Conservation (phyloP, 2,888 invertebrate species). For the Frankliniella intonsa region DNA sequence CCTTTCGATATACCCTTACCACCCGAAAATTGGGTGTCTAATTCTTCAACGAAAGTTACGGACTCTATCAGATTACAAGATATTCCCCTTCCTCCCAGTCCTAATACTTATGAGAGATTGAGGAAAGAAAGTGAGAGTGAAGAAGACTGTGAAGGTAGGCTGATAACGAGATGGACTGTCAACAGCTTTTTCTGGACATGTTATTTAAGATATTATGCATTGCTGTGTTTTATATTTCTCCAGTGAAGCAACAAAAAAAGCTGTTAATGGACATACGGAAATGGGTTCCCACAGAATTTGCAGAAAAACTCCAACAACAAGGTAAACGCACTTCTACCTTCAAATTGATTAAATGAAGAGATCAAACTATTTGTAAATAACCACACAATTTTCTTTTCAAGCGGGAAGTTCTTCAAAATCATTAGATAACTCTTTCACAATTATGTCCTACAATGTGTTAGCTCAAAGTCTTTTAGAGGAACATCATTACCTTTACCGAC, state of each 20-base stretch:
- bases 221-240: not conserved
- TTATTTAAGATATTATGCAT: not conserved
- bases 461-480: conserved; percentile 73
- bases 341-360: not conserved
- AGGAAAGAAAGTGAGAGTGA: not conserved
- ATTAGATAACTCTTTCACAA: conserved; percentile 49
- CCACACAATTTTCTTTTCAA: not conserved
- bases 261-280: not conserved
- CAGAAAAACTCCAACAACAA: not conserved
- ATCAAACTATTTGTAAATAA: not conserved
- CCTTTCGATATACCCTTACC: not conserved
- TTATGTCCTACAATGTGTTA: conserved; percentile 84
- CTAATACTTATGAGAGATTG: not conserved
- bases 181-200: not conserved
- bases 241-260: not conserved
- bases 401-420: not conserved
- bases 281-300: not conserved
- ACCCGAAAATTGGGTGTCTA: not conserved
- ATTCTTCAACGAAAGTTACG: not conserved
- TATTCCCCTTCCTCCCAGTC: not conserved
- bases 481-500: conserved; percentile 67
- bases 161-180: not conserved
- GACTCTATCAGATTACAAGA: not conserved
- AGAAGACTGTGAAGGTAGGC: not conserved
- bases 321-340: not conserved